Evolutionary conservation across 2,797 vertebrate species (phyloP).

Genomic region (Sphenopsis melanotis): DNA sequence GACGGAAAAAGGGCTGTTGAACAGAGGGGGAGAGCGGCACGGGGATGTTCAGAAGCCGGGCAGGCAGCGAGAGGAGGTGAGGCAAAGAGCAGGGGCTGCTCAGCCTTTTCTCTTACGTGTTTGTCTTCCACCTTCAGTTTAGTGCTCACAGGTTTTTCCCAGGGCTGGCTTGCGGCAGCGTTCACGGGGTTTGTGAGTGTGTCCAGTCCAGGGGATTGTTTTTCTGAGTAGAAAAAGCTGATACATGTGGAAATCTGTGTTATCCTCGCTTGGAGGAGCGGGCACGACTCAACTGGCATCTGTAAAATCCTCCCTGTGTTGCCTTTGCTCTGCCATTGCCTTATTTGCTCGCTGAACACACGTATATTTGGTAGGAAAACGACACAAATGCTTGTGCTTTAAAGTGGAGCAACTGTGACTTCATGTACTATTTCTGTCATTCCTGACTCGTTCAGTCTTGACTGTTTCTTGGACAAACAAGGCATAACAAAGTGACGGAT

Average conservation of each 20-base stretch:
- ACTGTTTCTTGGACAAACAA: slow-evolving; percentile 55
- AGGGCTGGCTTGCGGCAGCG: not conserved
- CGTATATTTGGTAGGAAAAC: not conserved
- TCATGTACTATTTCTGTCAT: slow-evolving; percentile 61
- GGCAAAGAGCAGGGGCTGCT: not conserved
- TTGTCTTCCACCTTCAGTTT: not conserved
- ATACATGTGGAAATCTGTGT: not conserved
- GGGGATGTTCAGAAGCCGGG: not conserved
- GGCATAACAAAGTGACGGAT: not conserved
- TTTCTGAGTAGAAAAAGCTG: not conserved
- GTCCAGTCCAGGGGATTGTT: not conserved
- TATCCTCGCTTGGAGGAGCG: not conserved
- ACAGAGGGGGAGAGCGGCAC: not conserved
- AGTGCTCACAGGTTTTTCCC: not conserved
- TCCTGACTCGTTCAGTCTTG: slow-evolving; percentile 34
- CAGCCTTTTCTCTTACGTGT: not conserved
- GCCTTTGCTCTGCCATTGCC: not conserved
- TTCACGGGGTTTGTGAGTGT: not conserved
- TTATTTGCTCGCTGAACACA: not conserved
- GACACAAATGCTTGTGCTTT: slow-evolving; percentile 13
- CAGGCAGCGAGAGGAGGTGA: not conserved
- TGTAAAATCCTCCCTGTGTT: not conserved
- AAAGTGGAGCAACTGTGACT: slow-evolving; percentile 39
- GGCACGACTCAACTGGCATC: not conserved
- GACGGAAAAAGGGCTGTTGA: not conserved